Conservation (phyloP, 2,113 vertebrate genomes). For the Xyliphius kryptos region DNA sequence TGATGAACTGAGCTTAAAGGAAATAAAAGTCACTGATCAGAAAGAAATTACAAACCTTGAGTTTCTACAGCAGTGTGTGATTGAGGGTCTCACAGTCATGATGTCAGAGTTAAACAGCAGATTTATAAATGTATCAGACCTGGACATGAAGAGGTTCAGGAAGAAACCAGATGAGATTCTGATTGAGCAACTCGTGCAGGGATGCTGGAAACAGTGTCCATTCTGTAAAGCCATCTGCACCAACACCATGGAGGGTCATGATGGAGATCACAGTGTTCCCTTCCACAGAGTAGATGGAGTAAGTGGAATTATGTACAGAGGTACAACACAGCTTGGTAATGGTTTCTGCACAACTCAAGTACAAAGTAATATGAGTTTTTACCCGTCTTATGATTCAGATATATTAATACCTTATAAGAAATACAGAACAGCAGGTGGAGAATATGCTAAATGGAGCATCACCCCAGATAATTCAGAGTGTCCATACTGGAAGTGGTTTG, state of each 20-base stretch:
- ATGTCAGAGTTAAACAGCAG: background rate
- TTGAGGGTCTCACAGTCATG: background rate
- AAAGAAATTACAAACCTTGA: background rate
- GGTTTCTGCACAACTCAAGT: background rate
- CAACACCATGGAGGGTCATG: no score
- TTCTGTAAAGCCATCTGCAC: slow-evolving; percentile 14
- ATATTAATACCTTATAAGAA: background rate
- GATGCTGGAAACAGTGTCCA: slow-evolving; percentile 11
- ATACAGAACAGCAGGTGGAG: slow-evolving; percentile 9
- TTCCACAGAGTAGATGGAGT: slow-evolving; percentile 5
- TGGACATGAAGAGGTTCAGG: slow-evolving; percentile 1
- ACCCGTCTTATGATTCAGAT: background rate
- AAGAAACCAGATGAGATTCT: no score
- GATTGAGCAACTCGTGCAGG: slow-evolving; percentile 17
- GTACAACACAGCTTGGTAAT: background rate
- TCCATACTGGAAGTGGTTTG: no score
- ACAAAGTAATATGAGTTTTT: background rate
- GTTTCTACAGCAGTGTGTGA: background rate
- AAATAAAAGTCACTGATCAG: background rate
- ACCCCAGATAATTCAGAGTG: no score
- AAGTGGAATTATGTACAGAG: background rate
- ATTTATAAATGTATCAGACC: background rate
- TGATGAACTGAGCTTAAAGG: background rate
- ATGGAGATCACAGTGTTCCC: no score
- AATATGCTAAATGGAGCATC: slow-evolving; percentile 7